These are phyloP conservation scores for Agrochola circellaris DNA, from an alignment of 2,888 invertebrate species.

Conservation along the genomic window DNA sequence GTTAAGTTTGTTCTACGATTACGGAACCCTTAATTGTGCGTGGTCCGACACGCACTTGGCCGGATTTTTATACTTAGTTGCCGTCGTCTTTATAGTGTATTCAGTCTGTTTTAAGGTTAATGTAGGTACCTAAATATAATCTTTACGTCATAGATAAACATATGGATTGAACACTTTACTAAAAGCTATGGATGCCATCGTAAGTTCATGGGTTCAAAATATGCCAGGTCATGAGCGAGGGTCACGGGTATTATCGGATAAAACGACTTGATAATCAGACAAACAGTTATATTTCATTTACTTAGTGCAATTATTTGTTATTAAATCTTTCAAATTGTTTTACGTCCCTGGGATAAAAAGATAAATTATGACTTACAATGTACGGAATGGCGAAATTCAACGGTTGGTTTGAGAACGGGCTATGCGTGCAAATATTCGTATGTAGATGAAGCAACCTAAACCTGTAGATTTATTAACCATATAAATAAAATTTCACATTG, in stretches of 20 bases:
- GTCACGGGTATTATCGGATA: slow-evolving; percentile 42
- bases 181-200: slow-evolving; percentile 15
- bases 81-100: background rate
- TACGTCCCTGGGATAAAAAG: slow-evolving; percentile 49
- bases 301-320: slow-evolving; percentile 18
- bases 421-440: slow-evolving; percentile 6
- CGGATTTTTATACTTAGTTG: too few relatives aligned
- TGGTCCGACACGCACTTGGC: too few relatives aligned
- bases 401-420: slow-evolving; percentile 1
- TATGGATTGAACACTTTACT: background rate
- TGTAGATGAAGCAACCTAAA: slow-evolving; percentile 24
- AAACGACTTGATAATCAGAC: slow-evolving; percentile 14
- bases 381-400: slow-evolving; percentile 45
- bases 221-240: slow-evolving; percentile 42
- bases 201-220: slow-evolving; percentile 49
- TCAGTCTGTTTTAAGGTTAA: background rate
- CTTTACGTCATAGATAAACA: slow-evolving; percentile 9
- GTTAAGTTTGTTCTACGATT: too few relatives aligned
- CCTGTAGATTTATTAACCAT: slow-evolving; percentile 19
- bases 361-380: slow-evolving; percentile 40
- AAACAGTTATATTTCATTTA: slow-evolving; percentile 33
- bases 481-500: background rate
- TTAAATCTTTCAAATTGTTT: slow-evolving; percentile 33
- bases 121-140: background rate
- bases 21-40: too few relatives aligned